A percentile compares a stretch with the other conserved stretches of the same genome.
Evolutionary conservation across 2,113 vertebrate genomes (phyloP).

Genomic region (Candoia aspera): DNA sequence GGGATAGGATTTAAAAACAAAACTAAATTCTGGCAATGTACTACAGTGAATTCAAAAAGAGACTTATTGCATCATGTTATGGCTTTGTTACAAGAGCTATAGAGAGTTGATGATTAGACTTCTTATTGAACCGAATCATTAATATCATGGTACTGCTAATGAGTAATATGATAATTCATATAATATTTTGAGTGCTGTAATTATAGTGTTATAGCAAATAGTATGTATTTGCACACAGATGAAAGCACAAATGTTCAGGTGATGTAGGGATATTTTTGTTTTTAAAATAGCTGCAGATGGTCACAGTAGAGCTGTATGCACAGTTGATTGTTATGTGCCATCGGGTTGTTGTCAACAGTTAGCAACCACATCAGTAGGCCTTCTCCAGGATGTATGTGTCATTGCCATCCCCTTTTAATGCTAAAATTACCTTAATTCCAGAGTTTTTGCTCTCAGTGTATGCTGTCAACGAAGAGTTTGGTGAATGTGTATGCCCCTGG

Average conservation of each 20-base stretch:
- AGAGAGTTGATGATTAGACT: background rate
- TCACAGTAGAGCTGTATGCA: background rate
- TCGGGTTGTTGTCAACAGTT: background rate
- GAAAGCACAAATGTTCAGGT: background rate
- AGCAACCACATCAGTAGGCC: background rate
- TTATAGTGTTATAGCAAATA: background rate
- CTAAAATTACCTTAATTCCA: background rate
- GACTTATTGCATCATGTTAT: background rate
- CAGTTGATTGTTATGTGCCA: background rate
- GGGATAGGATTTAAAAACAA: background rate
- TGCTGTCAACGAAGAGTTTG: background rate
- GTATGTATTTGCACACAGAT: too few relatives aligned
- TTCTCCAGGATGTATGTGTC: background rate
- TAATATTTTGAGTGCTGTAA: background rate
- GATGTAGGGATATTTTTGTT: background rate
- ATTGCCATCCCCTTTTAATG: background rate
- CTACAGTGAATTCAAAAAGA: background rate
- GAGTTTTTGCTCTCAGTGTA: background rate
- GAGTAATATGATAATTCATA: background rate
- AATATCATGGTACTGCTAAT: background rate
- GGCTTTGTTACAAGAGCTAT: background rate
- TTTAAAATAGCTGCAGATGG: background rate
- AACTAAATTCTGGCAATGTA: background rate
- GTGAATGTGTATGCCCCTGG: background rate
- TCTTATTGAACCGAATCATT: background rate